Percentiles rank a stretch among this genome's conserved stretches.
Evolutionary conservation across 2,888 invertebrate species (phyloP).

Genomic region (Cloeon dipterum): DNA sequence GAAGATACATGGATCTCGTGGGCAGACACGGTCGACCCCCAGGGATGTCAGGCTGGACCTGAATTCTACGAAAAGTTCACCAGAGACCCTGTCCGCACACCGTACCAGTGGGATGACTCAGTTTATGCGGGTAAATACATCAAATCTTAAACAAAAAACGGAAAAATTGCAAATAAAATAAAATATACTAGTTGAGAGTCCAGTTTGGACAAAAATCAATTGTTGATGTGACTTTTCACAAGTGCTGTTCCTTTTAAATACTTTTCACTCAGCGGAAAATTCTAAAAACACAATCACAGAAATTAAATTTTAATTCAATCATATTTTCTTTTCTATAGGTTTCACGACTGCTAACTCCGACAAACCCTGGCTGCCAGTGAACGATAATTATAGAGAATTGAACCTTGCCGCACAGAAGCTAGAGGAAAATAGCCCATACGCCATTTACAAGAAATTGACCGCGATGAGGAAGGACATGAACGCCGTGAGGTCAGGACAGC

Average conservation of each 20-base stretch:
- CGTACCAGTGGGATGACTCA: conserved; percentile 33
- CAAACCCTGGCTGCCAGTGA: conserved; percentile 43
- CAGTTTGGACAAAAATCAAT: background rate
- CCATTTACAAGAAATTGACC: conserved; percentile 30
- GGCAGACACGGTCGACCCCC: conserved; percentile 7
- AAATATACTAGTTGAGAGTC: background rate
- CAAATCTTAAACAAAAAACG: no score
- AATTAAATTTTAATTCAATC: background rate
- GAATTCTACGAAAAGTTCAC: conserved; percentile 19
- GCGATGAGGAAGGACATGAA: conserved; percentile 25
- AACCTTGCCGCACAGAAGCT: conserved; percentile 30
- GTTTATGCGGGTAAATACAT: conserved; percentile 25
- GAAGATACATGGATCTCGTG: conserved; percentile 19
- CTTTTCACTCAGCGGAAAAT: background rate
- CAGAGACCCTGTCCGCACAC: conserved; percentile 40
- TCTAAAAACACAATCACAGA: background rate
- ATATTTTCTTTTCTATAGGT: conserved; percentile 3
- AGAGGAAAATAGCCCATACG: conserved; percentile 27
- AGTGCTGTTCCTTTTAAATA: no score
- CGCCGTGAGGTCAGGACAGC: conserved; percentile 21
- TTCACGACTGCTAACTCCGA: conserved; percentile 31
- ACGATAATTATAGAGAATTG: conserved; percentile 26
- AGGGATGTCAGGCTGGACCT: conserved; percentile 10
- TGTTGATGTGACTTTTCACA: no score
- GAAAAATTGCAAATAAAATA: no score